Base-by-base conservation (phyloP, 2,797 vertebrate genomes). In the Columba guinea region DNA sequence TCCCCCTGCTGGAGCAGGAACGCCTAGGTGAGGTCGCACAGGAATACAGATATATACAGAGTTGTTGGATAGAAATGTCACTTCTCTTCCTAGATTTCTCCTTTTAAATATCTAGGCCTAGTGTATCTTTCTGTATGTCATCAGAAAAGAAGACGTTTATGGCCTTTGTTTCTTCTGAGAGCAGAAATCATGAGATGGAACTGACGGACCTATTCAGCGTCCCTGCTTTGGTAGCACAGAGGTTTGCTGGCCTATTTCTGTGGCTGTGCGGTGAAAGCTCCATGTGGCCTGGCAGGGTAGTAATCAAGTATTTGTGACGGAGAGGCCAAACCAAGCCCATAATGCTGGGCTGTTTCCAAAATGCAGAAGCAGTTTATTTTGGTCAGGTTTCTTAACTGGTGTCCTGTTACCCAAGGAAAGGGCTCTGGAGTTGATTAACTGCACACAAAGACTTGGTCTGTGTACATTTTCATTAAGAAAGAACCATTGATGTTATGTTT, bases 401-500 rank as follows among this genome's bases (percentile, higher is more conserved):
- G 49, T 90, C 63, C 55, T 80, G 48, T 89, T 95, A 93, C 58
- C 53, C 55, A 85, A 88, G 70, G 32, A 95, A 48, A 76, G 51
- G 52, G 65, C 62, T 91, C 95, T 97, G 96, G 90, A 79, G 82
- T 48, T 91, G 84, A 94, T 96, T 96, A 94, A 64, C 46, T 78
- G 58, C 62, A 44, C 44, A 91, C 90, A 94, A 89, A 94, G 85
- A 41, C 56, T 82, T 68, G n/a, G 37, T 93, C 59, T 94, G 69
- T 95, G 67, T 87, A 65, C 27, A 3, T 77, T 94, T 94, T 76
- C 51, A 37, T 73, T 76, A 68, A 90, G 56, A 86, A 85, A 51
- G 46, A 78, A 8, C 17, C 4, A 30, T 93, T 95, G 0, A 0
- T 80, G 30, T 53, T 77, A 28, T 0, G 1, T 44, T 91, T 94